Conservation (phyloP, 2,888 invertebrate genomes). For the Cacoxenus indagator region DNA sequence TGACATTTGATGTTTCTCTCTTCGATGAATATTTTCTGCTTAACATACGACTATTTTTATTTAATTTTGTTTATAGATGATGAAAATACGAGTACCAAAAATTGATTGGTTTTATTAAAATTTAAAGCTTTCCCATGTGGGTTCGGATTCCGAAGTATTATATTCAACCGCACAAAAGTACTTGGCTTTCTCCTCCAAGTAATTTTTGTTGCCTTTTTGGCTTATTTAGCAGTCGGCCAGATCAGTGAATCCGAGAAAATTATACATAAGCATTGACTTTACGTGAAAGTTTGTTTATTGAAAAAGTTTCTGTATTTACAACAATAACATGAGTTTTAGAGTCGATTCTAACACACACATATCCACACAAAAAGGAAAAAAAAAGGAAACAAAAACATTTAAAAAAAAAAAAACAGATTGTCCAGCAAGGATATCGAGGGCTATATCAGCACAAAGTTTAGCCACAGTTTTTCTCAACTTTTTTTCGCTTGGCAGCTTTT, state of each 20-base stretch:
- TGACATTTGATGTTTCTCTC: too few species aligned
- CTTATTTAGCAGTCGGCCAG: not conserved
- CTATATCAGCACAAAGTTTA: not conserved
- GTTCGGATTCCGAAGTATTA: too few species aligned
- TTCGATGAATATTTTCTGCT: too few species aligned
- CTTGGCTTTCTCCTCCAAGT: too few species aligned
- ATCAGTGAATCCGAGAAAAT: not conserved
- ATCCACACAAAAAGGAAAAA: not conserved
- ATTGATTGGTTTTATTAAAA: not conserved
- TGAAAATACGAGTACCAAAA: not conserved
- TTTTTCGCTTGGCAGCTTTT: not conserved
- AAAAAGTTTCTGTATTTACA: constrained; percentile 46
- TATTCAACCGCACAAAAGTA: too few species aligned
- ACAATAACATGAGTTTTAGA: not conserved
- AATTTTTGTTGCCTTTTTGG: too few species aligned
- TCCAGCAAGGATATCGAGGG: not conserved
- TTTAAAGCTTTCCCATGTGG: too few species aligned
- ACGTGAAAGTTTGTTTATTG: constrained; percentile 52
- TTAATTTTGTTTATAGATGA: not conserved
- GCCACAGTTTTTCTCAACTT: not conserved
- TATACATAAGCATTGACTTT: constrained; percentile 10
- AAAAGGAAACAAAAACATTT: not conserved
- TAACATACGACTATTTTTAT: not conserved
- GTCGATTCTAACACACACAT: not conserved
- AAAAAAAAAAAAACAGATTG: not conserved